Evolutionary conservation across 2,113 vertebrate species (phyloP).

Genomic region (Dendropsophus ebraccatus): DNA sequence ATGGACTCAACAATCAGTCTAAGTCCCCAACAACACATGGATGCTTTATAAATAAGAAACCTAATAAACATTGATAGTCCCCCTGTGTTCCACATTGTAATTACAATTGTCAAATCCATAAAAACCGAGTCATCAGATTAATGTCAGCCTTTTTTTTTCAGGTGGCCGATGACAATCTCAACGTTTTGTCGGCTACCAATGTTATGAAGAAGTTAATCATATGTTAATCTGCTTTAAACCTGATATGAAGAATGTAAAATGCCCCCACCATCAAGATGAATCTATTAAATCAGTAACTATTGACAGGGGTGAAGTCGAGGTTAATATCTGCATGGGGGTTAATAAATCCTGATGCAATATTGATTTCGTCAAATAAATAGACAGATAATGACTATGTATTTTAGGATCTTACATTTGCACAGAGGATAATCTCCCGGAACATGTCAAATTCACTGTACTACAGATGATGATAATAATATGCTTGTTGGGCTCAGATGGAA

Average conservation of each 20-base stretch:
- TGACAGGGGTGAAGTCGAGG: constrained; percentile 67
- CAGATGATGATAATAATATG: constrained; percentile 16
- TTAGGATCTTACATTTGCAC: constrained; percentile 42
- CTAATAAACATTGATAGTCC: background rate
- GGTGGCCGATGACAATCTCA: background rate
- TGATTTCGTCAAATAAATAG: constrained; percentile 58
- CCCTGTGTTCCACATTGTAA: background rate
- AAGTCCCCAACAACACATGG: background rate
- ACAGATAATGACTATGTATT: constrained; percentile 24
- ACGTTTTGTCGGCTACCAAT: background rate
- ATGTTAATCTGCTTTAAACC: constrained; percentile 60
- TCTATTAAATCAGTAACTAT: constrained; percentile 66
- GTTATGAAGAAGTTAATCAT: constrained; percentile 48
- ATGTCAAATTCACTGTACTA: constrained; percentile 29
- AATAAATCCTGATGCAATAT: constrained; percentile 71
- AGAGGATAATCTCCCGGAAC: constrained; percentile 10
- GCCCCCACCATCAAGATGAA: constrained; percentile 68
- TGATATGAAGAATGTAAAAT: constrained; percentile 59
- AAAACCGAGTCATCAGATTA: background rate
- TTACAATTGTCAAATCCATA: background rate
- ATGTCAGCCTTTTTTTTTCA: background rate
- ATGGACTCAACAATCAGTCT: background rate
- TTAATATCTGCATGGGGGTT: constrained; percentile 65
- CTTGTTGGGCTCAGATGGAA: constrained; percentile 30
- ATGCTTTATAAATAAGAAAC: background rate